These are phyloP conservation scores for Lasius platythorax DNA, from an alignment of 2,888 invertebrate genomes.

Conservation along the genomic window DNA sequence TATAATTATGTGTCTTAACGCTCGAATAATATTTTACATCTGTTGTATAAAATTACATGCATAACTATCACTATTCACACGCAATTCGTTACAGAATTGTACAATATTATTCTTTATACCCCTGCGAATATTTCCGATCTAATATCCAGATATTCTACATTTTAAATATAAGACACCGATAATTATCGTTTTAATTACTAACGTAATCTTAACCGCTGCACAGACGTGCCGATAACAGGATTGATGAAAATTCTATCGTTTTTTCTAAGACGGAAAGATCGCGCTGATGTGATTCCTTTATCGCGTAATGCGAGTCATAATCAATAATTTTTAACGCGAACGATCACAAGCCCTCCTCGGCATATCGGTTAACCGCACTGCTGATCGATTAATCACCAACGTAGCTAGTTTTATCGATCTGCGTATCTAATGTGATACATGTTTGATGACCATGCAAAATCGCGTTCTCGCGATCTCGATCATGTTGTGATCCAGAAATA, in stretches of 20 bases:
- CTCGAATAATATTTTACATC: constrained; percentile 15
- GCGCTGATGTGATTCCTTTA: constrained; percentile 32
- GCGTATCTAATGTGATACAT: constrained; percentile 42
- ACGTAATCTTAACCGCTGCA: constrained; percentile 46
- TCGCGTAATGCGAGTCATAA: constrained; percentile 24
- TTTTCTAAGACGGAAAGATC: constrained; percentile 37
- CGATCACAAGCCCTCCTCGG: background rate
- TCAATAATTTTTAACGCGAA: constrained; percentile 29
- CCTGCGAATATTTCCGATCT: background rate
- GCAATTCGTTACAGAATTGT: background rate
- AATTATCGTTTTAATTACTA: constrained; percentile 66
- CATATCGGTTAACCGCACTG: constrained; percentile 11
- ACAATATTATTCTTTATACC: constrained; percentile 54
- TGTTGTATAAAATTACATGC: background rate
- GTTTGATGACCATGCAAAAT: background rate
- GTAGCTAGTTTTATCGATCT: constrained; percentile 58
- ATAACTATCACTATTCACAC: background rate
- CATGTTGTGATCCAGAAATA: constrained; percentile 8
- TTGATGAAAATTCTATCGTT: constrained; percentile 37
- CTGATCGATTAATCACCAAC: constrained; percentile 48
- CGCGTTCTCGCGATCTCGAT: constrained; percentile 38
- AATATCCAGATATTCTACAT: constrained; percentile 28
- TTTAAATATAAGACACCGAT: constrained; percentile 43
- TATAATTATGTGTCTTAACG: background rate
- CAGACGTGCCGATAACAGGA: constrained; percentile 51